A percentile compares a stretch with the other conserved stretches of the same genome.
These are phyloP conservation scores for Drosophila rhopaloa DNA, from an alignment of 1,140 invertebrate genomes.

Conservation along the genomic window DNA sequence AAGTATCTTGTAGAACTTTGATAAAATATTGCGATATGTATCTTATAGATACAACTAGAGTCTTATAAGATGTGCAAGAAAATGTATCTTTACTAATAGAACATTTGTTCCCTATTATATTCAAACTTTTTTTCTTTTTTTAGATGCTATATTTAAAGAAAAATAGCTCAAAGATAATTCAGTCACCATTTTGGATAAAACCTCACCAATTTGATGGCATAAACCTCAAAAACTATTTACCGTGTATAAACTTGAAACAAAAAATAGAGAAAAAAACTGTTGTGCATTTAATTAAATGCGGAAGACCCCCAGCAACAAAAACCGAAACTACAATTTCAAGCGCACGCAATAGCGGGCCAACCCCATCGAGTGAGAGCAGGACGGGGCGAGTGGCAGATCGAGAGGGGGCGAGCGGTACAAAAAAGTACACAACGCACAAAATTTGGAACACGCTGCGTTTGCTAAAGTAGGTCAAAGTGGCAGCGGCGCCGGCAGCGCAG, in stretches of 20 bases:
- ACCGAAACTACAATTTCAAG: conserved; percentile 70
- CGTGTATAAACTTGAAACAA: conserved; percentile 36
- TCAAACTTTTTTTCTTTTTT: background rate
- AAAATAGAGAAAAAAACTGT: conserved; percentile 44
- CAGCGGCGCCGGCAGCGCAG: conserved; percentile 60
- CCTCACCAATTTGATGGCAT: background rate
- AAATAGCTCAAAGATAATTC: background rate
- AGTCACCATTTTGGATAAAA: too few species aligned
- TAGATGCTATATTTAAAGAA: background rate
- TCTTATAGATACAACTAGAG: too few species aligned
- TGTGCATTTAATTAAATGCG: conserved; percentile 84
- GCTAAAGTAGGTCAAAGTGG: conserved; percentile 79
- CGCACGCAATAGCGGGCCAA: conserved; percentile 56
- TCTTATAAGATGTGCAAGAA: too few species aligned
- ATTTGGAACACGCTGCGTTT: conserved; percentile 78
- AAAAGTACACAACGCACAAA: conserved; percentile 72
- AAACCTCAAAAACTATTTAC: background rate
- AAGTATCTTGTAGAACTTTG: background rate
- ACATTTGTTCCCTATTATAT: too few species aligned
- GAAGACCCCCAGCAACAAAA: conserved; percentile 61
- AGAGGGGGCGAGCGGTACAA: conserved; percentile 17
- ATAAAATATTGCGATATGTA: too few species aligned
- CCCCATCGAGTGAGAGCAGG: conserved; percentile 5
- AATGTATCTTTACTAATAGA: too few species aligned
- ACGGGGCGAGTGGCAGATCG: conserved; percentile 1